Evolutionary conservation across 2,113 vertebrate species (phyloP), one percentile per base, ranked within the genome.

Genomic region (Chroicocephalus ridibundus): DNA sequence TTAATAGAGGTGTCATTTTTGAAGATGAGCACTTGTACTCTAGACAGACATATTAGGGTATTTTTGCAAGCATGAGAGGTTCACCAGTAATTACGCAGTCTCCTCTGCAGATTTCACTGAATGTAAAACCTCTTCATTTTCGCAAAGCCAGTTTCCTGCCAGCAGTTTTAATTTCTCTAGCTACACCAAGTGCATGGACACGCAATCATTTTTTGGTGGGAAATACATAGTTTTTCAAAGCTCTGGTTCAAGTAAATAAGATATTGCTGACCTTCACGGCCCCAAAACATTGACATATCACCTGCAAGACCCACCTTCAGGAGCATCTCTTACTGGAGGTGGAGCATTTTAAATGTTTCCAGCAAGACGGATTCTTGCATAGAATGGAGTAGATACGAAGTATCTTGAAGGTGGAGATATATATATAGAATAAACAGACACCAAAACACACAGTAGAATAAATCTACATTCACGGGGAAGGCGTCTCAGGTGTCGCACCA

Each of bases 1-100:
- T 97, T 97, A 97, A 97, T 89, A 94, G 91, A 95, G 89, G 93
- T 97, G 93, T 94, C 93, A 94, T 94, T 96, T 94, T 89, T 95
- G 91, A 91, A 93, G 86, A 95, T 55, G 94, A 95, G 84, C 66
- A 11, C 84, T 97, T 89, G 52, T 70, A 60, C 49, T 69, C 25
- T 5, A 96, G 93, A 88, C 88, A 96, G 88, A 91, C 57, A 8
- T 92, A 81, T 84, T 44, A 76, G 83, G 40, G 61, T 87, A 49
- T 52, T 96, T 94, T 85, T 89, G 31, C 91, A 94, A 94, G 71
- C 46, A 0, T 55, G 62, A 94, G 83, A 96, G 34, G 46, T 70
- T 95, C 66, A 87, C 32, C 74, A 90, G 38, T 79, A 90, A 95
- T 71, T 79, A 38, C 0, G 0, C 24, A 22, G 32, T 32, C 36